Evolutionary conservation across 1,140 invertebrate genomes (phyloP), one percentile per base, ranked within the genome.

Genomic region (Penaeus japonicus): DNA sequence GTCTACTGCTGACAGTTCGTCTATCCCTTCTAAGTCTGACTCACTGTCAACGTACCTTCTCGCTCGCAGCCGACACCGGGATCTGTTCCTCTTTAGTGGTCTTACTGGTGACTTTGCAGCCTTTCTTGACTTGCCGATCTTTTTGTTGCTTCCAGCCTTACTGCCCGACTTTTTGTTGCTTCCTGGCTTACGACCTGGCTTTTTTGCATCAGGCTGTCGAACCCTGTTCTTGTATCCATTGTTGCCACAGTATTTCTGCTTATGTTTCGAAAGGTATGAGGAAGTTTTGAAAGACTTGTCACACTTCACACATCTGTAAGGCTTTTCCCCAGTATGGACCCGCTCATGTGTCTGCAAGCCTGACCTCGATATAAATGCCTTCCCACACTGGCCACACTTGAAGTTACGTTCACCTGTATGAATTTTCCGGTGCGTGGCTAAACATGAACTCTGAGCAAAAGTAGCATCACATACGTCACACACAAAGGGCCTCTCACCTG

Each of bases 371-470:
- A 89, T 89, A 92, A 98, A 98, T 18, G 95, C 95, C 92, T 97
- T 96, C 47, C 94, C 94, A 92, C 96, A 89, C 73, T 55, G 32
- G 20, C 53, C 47, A 73, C 94, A 95, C 91, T 94, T 94, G 91
- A 94, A 95, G 4, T 94, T 94, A 90, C 95, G 95, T 89, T 94
- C 93, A 4, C 94, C 94, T 1, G 95, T 95, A 91, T 95, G 94
- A 24, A 96, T 96, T 57, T 97, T 94, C 73, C 97, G 94, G 92
- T 99, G 98, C 15, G 87, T 89, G 54, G 87, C 87, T n/a, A 89
- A 53, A 54, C 87, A 89, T 22, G 87, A 89, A 54, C 87, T 89
- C 65, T 89, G 87, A 79, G 82, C 87, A 70, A 89, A 89, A 22
- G 82, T 85, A 35, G 87, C 87, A 27, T 70, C 93, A 90, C 95